Evolutionary conservation across 2,888 invertebrate species (phyloP), one percentile per base, ranked within the genome.

Genomic region (Labia minor): DNA sequence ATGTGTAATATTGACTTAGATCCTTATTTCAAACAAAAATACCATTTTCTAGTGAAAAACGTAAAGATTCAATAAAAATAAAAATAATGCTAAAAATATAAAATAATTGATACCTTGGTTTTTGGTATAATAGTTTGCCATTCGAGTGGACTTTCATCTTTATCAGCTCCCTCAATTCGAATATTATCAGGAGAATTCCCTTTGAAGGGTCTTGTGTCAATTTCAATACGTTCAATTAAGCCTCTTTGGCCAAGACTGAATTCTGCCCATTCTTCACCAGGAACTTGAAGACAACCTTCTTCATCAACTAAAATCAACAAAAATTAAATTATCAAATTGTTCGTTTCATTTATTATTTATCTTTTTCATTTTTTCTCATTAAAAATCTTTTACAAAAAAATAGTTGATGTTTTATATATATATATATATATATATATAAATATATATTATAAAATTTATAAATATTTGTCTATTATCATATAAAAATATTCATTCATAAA

Each of bases 111-210:
- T 49, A 49, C 49, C 16, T 49, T 49, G 3, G 49, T 49, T 16
- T 49, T 49, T 49, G 49, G 49, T 16, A 49, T 8, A 49, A 49
- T 49, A 16, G n/a, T 49, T 4, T 8, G 2, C 49, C 49, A 49
- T 49, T 49, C 16, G 2, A 2, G 6, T 14, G 4, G 4, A 26
- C 8, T 49, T 16, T 49, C 49, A 10, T 49, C 49, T 2, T 49
- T 49, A 14, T 49, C 49, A 0, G 77, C 74, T 18, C 83, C 85
- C 73, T 85, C 84, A 66, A 85, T 76, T 74, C 79, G 81, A 19
- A 84, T 78, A 0, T 81, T 81, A 72, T 85, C 85, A 0, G 86
- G 86, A 72, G 80, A 85, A 74, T 86, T 86, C 63, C 86, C 85
- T 76, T 84, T 85, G 74, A 85, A 86, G 72, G 85, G 82, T 11